Percentiles rank a stretch among this genome's conserved stretches.
These are phyloP conservation scores for Teleiodes luculella DNA, from an alignment of 2,888 invertebrate genomes.

Conservation along the genomic window DNA sequence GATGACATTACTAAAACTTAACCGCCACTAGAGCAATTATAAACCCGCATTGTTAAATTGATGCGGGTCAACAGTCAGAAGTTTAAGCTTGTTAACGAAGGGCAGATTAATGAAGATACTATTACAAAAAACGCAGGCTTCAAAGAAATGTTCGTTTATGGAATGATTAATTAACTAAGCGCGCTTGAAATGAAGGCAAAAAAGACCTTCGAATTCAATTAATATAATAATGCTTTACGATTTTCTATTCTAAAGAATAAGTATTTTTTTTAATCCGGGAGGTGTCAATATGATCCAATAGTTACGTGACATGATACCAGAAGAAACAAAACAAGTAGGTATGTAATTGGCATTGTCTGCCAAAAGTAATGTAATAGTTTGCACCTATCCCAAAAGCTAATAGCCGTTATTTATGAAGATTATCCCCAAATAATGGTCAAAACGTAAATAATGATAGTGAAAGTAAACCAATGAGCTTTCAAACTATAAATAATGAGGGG, in stretches of 20 bases:
- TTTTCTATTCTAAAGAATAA: background rate
- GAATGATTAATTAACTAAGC: conserved; percentile 1
- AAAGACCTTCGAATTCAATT: too few relatives aligned
- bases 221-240: background rate
- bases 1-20: background rate
- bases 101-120: background rate
- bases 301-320: too few relatives aligned
- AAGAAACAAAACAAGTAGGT: background rate
- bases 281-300: too few relatives aligned
- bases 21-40: conserved; percentile 3
- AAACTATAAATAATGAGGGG: conserved; percentile 59
- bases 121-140: background rate
- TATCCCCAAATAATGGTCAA: conserved; percentile 57
- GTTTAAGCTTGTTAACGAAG: conserved; percentile 5
- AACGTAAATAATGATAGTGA: conserved; percentile 60
- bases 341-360: background rate
- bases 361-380: background rate
- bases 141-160: background rate
- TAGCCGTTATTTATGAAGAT: conserved; percentile 14
- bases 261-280: too few relatives aligned
- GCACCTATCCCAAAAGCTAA: background rate
- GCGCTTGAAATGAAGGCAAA: too few relatives aligned
- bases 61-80: conserved; percentile 11
- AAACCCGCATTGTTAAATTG: conserved; percentile 6
- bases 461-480: conserved; percentile 55